phyloP scores from a whole-genome alignment of 2,888 invertebrate genomes.

The Acanthacorydalis orientalis region DNA sequence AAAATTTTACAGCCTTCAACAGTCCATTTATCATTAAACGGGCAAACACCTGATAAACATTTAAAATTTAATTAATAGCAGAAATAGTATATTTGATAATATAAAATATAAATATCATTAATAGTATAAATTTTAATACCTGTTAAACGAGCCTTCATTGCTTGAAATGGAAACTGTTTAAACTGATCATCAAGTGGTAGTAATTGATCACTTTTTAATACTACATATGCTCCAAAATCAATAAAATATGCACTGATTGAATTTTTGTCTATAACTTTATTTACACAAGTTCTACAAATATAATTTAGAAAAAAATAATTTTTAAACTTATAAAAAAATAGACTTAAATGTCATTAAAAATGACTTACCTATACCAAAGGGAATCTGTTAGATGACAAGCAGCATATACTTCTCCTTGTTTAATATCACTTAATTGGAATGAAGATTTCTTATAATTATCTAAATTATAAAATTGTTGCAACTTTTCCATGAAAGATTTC shows the following conservation, averaged over 20 bases:
- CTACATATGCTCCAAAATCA: constrained; percentile 46
- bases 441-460: constrained; percentile 18
- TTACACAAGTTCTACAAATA: constrained; percentile 31
- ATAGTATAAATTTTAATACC: constrained; percentile 25
- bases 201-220: constrained; percentile 34
- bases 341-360: neutral
- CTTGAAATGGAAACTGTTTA: constrained; percentile 43
- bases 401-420: constrained; percentile 48
- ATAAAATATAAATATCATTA: no score
- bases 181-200: constrained; percentile 36
- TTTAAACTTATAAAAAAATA: no score
- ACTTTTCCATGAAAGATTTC: constrained; percentile 42
- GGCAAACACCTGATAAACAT: constrained; percentile 28
- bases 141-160: constrained; percentile 42
- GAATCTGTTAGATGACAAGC: constrained; percentile 45
- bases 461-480: constrained; percentile 42
- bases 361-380: constrained; percentile 53
- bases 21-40: constrained; percentile 41
- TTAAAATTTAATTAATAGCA: neutral
- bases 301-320: constrained; percentile 10
- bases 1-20: constrained; percentile 59
- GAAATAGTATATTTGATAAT: no score
- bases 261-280: constrained; percentile 33
- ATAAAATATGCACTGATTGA: constrained; percentile 43
- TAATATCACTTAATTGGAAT: constrained; percentile 20